These are phyloP conservation scores for Paedocypris sp. DNA, from an alignment of 2,113 vertebrate genomes.

Conservation along the genomic window DNA sequence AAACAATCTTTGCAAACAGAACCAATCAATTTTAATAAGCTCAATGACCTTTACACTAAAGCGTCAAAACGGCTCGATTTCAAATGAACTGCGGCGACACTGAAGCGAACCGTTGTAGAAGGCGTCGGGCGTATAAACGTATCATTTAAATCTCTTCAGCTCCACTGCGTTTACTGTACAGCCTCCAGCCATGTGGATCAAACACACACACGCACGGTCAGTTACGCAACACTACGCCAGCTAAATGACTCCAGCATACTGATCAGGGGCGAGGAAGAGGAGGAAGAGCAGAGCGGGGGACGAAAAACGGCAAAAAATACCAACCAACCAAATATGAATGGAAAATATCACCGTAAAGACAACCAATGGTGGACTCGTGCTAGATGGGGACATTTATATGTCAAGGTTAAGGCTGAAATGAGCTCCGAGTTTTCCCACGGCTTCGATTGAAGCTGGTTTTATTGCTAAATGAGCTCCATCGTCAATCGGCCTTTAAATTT, in stretches of 20 bases:
- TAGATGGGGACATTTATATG: no score
- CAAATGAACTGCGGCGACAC: no score
- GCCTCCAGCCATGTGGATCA: conserved; percentile 1
- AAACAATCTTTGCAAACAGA: no score
- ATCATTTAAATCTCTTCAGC: background rate
- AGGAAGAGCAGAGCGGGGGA: background rate
- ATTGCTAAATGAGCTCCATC: background rate
- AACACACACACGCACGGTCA: conserved; percentile 58
- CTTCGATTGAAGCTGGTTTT: background rate
- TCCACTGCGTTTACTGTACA: background rate
- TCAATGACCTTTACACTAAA: no score
- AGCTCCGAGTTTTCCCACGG: background rate
- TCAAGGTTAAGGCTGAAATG: background rate
- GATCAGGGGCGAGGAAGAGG: conserved; percentile 49
- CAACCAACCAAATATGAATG: background rate
- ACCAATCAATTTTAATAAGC: no score
- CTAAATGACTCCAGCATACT: conserved; percentile 70
- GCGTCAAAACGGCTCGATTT: no score
- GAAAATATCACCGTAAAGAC: no score
- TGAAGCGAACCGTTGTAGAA: no score
- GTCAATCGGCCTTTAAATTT: background rate
- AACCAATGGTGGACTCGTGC: no score
- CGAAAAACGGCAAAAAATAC: background rate
- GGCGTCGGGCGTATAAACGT: no score
- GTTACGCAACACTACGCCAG: conserved; percentile 79